Evolutionary conservation across 2,888 invertebrate genomes (phyloP).

Genomic region (Emmelina monodactyla): DNA sequence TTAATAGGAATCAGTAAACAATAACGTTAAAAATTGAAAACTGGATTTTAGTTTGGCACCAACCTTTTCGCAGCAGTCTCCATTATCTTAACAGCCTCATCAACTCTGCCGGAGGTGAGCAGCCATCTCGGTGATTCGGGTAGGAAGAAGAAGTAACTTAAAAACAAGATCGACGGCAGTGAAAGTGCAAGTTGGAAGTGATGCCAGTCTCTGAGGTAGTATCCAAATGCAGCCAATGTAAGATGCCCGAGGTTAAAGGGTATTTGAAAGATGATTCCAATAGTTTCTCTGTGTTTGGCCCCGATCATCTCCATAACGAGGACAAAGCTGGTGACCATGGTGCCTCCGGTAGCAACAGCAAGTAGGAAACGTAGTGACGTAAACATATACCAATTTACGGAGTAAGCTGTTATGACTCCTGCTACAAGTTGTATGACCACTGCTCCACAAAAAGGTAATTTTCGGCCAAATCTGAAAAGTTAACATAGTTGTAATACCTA

Average conservation of each 20-base stretch:
- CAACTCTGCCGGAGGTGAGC: constrained; percentile 71
- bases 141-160: constrained; percentile 75
- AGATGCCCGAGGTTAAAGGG: constrained; percentile 76
- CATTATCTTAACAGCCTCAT: constrained; percentile 71
- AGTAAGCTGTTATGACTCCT: constrained; percentile 75
- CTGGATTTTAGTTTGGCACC: constrained; percentile 6
- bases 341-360: constrained; percentile 81
- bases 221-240: constrained; percentile 69
- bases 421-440: constrained; percentile 76
- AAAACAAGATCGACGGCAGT: constrained; percentile 67
- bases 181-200: constrained; percentile 73
- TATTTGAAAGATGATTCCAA: constrained; percentile 73
- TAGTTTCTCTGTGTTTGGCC: constrained; percentile 68
- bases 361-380: constrained; percentile 74
- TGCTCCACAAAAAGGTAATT: constrained; percentile 74
- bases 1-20: background rate
- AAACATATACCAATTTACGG: constrained; percentile 73
- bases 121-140: constrained; percentile 88
- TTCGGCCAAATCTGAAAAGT: constrained; percentile 73
- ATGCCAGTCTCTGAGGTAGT: constrained; percentile 72
- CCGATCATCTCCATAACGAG: constrained; percentile 74
- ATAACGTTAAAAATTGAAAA: constrained; percentile 2
- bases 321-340: constrained; percentile 82
- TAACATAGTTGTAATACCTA: no score
- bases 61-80: constrained; percentile 69